phyloP scores from a whole-genome alignment of 1,140 invertebrate genomes.

The Mesaphorura yosii region DNA sequence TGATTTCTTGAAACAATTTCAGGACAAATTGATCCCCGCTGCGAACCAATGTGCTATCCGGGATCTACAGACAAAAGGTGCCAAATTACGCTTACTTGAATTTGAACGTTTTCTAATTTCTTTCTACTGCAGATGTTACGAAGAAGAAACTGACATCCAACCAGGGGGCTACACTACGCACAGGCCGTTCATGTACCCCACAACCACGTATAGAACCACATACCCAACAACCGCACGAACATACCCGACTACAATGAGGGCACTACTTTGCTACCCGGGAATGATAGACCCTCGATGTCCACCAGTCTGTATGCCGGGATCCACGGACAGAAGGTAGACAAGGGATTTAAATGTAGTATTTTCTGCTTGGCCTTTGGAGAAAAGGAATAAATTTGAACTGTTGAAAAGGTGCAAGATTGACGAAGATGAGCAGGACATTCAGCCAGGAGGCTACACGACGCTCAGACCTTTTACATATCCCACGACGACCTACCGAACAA shows the following conservation, averaged over 20 bases:
- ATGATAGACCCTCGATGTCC: conserved; percentile 32
- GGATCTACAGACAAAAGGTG: conserved; percentile 28
- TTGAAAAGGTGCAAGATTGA: not conserved
- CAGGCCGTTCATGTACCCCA: too few species aligned
- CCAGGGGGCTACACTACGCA: too few species aligned
- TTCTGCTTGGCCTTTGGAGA: not conserved
- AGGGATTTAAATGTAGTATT: conserved; percentile 22
- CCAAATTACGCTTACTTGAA: too few species aligned
- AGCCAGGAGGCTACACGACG: not conserved
- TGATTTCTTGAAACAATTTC: too few species aligned
- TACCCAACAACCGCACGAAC: conserved; percentile 26
- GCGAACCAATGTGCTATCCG: conserved; percentile 21
- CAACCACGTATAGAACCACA: conserved; percentile 1
- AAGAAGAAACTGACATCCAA: conserved; percentile 9
- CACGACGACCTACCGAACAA: conserved; percentile 33
- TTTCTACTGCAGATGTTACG: not conserved
- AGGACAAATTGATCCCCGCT: conserved; percentile 32
- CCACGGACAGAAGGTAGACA: conserved; percentile 30
- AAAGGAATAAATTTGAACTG: conserved; percentile 1
- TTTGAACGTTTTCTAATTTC: conserved; percentile 17
- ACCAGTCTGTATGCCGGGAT: conserved; percentile 17
- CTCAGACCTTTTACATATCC: conserved; percentile 39
- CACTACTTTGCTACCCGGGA: conserved; percentile 33
- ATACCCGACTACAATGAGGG: conserved; percentile 14
- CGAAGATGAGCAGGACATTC: conserved; percentile 9